Percentiles rank a stretch among this genome's conserved stretches.
phyloP scores from a whole-genome alignment of 2,797 vertebrate genomes.

The Crossoptilon crossoptilon region DNA sequence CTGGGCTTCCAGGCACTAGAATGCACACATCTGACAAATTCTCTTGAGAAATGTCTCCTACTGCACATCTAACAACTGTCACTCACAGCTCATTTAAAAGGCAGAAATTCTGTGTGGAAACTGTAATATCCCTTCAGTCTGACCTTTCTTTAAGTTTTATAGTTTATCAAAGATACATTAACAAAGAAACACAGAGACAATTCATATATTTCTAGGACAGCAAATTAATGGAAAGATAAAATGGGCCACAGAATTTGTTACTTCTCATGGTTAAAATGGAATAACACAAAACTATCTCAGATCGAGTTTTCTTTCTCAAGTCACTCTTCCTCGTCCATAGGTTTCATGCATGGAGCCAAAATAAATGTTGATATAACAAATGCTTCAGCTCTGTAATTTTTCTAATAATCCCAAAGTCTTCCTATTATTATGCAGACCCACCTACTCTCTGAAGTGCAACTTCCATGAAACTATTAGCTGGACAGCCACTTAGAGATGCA shows the following conservation, averaged over 20 bases:
- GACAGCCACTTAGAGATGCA: background rate
- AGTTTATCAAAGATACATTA: background rate
- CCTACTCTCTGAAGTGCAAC: accelerated
- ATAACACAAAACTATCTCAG: background rate
- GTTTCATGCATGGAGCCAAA: background rate
- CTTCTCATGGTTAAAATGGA: background rate
- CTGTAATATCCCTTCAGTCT: background rate
- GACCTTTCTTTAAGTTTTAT: background rate
- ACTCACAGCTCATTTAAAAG: background rate
- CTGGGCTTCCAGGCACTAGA: background rate
- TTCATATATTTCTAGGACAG: background rate
- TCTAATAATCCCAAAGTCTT: background rate
- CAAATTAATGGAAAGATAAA: background rate
- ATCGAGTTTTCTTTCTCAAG: background rate
- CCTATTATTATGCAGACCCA: background rate
- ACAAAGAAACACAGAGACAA: background rate
- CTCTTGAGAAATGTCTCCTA: background rate
- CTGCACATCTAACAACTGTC: background rate
- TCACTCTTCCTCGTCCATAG: background rate
- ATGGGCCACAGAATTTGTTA: background rate
- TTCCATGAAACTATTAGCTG: background rate
- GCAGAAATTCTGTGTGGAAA: background rate
- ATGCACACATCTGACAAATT: background rate
- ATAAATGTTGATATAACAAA: background rate
- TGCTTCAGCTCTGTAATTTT: background rate